Percentiles rank a stretch among this genome's conserved stretches.
Conservation (phyloP, 2,888 invertebrate genomes). For the Pecten maximus region DNA sequence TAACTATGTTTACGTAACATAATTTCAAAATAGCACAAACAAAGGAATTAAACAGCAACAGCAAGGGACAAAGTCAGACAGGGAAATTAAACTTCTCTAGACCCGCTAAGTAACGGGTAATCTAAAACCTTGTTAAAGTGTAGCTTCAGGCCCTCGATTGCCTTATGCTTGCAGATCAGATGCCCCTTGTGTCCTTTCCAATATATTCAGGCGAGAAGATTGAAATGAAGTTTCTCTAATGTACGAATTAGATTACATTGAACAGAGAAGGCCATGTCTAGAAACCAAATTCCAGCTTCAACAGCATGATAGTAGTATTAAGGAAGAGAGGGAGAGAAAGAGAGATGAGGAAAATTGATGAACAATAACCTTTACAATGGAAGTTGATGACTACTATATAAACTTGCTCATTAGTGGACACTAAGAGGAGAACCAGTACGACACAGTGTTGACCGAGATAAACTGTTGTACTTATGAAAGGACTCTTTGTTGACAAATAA, state of each 20-base stretch:
- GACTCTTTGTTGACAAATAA: no score
- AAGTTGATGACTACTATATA: no score
- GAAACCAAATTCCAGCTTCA: not conserved
- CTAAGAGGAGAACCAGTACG: no score
- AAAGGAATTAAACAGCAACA: not conserved
- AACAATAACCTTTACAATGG: not conserved
- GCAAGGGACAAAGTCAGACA: not conserved
- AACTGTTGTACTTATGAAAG: no score
- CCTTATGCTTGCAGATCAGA: not conserved
- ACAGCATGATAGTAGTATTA: not conserved
- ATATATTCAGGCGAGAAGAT: not conserved
- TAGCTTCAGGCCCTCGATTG: not conserved
- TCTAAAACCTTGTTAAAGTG: not conserved
- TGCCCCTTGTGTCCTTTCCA: not conserved
- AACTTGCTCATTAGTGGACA: no score
- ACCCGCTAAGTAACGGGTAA: not conserved
- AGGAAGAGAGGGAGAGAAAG: not conserved
- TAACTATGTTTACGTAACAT: constrained; percentile 26
- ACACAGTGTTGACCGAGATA: no score
- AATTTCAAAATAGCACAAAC: constrained; percentile 13
- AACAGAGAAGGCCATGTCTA: not conserved
- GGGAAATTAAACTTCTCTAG: not conserved
- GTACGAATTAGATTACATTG: not conserved
- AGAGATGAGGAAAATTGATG: not conserved
- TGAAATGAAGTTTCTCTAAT: not conserved